Evolutionary conservation across 2,113 vertebrate species (phyloP), one percentile per base, ranked within the genome.

Genomic region (Spheniscus mendiculus): DNA sequence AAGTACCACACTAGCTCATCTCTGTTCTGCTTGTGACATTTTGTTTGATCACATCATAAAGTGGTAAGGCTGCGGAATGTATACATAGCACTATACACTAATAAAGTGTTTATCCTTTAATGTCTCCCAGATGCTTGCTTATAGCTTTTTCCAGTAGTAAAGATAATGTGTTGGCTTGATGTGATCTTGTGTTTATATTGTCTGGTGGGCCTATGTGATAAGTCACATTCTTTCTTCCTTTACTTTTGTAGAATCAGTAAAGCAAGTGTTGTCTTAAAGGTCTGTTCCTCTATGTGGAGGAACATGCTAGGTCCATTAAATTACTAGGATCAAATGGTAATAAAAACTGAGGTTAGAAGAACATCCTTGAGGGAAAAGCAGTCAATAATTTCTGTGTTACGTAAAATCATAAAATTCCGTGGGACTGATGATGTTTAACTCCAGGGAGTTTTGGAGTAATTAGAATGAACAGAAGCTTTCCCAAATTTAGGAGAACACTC

Each of bases 31-130:
- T 76, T 91, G 25, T 93, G 89, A 89, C 83, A 83, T 96, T 94
- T 93, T 95, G 83, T 91, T 97, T 97, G 77, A 95, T 97, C 88
- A 84, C 77, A 77, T 53, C 81, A 50, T 95, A 93, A 96, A 96
- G 49, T 36, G 36, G 49, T 83, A 85, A 79, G 77, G 25, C 44
- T 2, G 1, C n/a, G 45, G 70, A 96, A 94, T 69, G 52, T 94
- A 92, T 89, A 95, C 73, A 85, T 52, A 82, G 47, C 69, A 82
- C 27, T 61, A 88, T 73, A n/a, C 40, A 45, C 70, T 83, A 89
- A 89, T 62, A 79, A 92, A 76, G 53, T 85, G 44, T 85, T 96
- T 96, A 82, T 78, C 15, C 17, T 89, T 89, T 96, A 87, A 87
- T 82, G 69, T 83, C 72, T 97, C 65, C 83, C 94, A 96, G 73